These are phyloP conservation scores for Meriones psammophilus DNA, from an alignment of 2,797 vertebrate species.

Conservation along the genomic window DNA sequence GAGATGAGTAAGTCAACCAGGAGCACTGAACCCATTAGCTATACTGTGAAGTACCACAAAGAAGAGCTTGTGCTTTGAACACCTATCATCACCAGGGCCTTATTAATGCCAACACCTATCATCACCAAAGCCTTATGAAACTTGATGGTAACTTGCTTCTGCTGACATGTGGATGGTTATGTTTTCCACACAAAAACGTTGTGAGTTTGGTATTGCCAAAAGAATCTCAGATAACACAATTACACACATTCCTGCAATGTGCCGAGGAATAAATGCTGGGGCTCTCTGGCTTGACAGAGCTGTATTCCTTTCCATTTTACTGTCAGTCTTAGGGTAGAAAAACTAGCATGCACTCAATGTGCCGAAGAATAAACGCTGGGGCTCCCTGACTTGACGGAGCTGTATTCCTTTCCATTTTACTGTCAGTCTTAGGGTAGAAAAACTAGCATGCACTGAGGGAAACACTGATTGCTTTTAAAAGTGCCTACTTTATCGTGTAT, in stretches of 20 bases:
- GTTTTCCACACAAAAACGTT: neutral
- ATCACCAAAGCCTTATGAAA: slow-evolving; percentile 28
- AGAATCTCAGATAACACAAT: slow-evolving; percentile 15
- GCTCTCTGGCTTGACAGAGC: neutral
- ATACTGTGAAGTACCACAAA: neutral
- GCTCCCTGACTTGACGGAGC: neutral
- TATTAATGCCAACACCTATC: neutral
- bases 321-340: neutral
- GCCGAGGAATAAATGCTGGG: neutral
- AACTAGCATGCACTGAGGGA: neutral
- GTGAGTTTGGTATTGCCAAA: neutral
- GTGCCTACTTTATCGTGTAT: neutral
- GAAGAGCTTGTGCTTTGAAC: neutral
- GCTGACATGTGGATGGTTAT: neutral
- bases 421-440: neutral
- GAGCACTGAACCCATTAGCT: neutral
- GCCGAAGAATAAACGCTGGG: too few relatives aligned
- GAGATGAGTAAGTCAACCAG: neutral
- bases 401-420: neutral
- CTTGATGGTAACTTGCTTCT: neutral
- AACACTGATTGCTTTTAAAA: neutral
- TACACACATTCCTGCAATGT: neutral
- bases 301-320: neutral
- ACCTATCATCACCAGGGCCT: neutral
- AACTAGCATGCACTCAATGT: neutral